A percentile compares a stretch with the other conserved stretches of the same genome.
phyloP scores from a whole-genome alignment of 2,888 invertebrate species.

The Leptopterna dolabrata region DNA sequence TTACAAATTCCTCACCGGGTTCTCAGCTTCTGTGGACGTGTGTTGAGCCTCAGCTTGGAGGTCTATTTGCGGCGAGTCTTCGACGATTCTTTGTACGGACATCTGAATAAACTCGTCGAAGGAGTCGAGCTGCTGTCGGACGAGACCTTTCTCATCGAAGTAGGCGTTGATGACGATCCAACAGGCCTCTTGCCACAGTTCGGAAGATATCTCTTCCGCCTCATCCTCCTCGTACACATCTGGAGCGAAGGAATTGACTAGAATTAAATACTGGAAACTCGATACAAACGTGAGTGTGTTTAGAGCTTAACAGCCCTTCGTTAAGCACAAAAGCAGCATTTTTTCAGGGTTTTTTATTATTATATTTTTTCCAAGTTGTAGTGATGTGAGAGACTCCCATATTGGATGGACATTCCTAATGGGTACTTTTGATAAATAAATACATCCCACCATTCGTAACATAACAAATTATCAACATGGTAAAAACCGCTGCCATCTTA shows the following conservation, averaged over 20 bases:
- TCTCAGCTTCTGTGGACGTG: conserved; percentile 90
- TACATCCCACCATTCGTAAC: no score
- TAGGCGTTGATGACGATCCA: conserved; percentile 99
- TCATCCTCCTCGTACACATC: conserved; percentile 82
- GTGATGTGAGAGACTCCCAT: no score
- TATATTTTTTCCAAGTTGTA: no score
- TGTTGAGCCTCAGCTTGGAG: conserved; percentile 98
- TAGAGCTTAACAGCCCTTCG: no score
- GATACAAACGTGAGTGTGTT: no score
- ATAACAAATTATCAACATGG: no score
- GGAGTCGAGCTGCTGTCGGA: conserved; percentile 98
- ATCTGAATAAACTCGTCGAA: conserved; percentile 99
- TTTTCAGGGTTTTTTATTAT: no score
- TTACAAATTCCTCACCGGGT: conserved; percentile 71
- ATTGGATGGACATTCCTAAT: no score
- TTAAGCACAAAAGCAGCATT: no score
- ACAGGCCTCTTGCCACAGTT: conserved; percentile 99
- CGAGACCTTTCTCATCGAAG: conserved; percentile 99
- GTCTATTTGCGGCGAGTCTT: conserved; percentile 98
- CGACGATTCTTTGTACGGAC: conserved; percentile 99
- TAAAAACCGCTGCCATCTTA: no score
- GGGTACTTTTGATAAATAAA: no score
- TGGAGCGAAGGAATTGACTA: not conserved
- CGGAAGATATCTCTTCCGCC: conserved; percentile 95
- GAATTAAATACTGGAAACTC: no score